Evolutionary conservation across 2,888 invertebrate genomes (phyloP).

Genomic region (Campaea margaritaria): DNA sequence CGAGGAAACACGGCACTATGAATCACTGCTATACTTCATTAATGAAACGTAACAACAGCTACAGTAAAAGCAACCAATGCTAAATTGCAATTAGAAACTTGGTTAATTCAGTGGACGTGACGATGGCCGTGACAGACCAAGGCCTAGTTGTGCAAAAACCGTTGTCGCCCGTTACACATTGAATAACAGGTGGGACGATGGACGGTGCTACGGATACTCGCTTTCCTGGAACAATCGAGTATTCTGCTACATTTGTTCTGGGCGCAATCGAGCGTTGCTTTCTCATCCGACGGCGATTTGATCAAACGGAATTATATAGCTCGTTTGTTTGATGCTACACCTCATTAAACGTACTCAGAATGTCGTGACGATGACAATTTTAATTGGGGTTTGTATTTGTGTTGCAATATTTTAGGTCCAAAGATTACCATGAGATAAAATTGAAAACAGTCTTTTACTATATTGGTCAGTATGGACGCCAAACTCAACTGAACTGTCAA

Average conservation of each 20-base stretch:
- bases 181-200: constrained; percentile 54
- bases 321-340: constrained; percentile 24
- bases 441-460: too few species aligned
- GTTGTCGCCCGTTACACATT: constrained; percentile 70
- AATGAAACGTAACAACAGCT: constrained; percentile 40
- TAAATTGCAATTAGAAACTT: constrained; percentile 58
- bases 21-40: constrained; percentile 43
- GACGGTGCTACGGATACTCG: constrained; percentile 49
- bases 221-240: constrained; percentile 68
- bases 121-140: constrained; percentile 58
- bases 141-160: constrained; percentile 75
- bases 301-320: constrained; percentile 63
- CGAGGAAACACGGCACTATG: constrained; percentile 25
- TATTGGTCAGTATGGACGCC: too few species aligned
- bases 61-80: constrained; percentile 39
- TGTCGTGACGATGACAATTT: not conserved
- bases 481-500: too few species aligned
- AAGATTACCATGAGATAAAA: too few species aligned
- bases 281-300: constrained; percentile 61
- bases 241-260: constrained; percentile 69
- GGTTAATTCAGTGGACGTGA: constrained; percentile 57
- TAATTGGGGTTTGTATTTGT: not conserved
- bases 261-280: constrained; percentile 67
- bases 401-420: too few species aligned
- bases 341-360: constrained; percentile 5